A percentile compares a stretch with the other conserved stretches of the same genome.
These are phyloP conservation scores for Drosophila subpulchrella DNA, from an alignment of 1,140 invertebrate species.

Conservation along the genomic window DNA sequence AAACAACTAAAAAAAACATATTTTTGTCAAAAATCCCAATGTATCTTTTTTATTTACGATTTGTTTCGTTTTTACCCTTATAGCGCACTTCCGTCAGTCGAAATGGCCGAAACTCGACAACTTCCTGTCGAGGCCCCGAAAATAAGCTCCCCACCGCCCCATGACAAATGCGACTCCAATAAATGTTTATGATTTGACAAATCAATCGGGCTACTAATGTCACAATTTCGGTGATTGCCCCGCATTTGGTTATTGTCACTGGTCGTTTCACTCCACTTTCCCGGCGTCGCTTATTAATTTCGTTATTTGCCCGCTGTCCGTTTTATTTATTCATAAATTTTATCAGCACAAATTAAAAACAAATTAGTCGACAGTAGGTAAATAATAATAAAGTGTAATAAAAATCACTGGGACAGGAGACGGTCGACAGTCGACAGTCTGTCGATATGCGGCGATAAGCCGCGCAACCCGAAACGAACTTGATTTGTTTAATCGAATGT, in stretches of 20 bases:
- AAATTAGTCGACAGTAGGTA: conserved; percentile 82
- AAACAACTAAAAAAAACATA: too few species aligned
- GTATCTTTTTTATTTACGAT: too few species aligned
- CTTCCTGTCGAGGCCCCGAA: not conserved
- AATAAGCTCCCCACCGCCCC: not conserved
- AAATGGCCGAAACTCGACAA: not conserved
- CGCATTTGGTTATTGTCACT: conserved; percentile 4
- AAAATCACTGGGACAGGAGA: conserved; percentile 57
- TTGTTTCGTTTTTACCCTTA: not conserved
- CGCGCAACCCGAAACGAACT: conserved; percentile 23
- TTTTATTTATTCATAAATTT: conserved; percentile 78
- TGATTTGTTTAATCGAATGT: conserved; percentile 64
- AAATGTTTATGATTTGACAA: conserved; percentile 77
- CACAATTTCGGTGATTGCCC: conserved; percentile 48
- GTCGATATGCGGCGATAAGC: conserved; percentile 66
- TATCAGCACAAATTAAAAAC: conserved; percentile 82
- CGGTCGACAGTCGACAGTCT: conserved; percentile 11
- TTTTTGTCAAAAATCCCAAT: too few species aligned
- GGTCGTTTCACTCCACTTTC: not conserved
- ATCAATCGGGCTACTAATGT: conserved; percentile 77
- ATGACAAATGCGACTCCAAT: conserved; percentile 57
- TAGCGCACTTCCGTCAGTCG: not conserved
- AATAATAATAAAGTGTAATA: conserved; percentile 82
- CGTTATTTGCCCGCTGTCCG: conserved; percentile 67
- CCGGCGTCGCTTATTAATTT: conserved; percentile 69